Conservation (phyloP, 2,888 invertebrate species). For the Pterobdella sp. region DNA sequence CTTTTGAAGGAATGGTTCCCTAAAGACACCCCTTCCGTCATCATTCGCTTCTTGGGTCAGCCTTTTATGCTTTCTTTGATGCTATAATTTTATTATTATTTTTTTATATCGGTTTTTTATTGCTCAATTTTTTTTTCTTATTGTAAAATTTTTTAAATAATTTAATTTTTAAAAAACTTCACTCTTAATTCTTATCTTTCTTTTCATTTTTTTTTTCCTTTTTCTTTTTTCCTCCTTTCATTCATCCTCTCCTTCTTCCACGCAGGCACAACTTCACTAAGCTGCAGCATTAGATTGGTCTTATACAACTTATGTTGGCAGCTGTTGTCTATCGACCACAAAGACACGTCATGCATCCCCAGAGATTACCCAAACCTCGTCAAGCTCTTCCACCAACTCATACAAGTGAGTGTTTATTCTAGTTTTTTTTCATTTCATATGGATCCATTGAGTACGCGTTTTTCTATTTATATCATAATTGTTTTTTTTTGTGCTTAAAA, state of each 20-base stretch:
- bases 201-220: constrained; percentile 5
- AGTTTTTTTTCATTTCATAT: neutral
- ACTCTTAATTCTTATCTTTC: neutral
- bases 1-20: constrained; percentile 36
- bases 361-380: constrained; percentile 36
- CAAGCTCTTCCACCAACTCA: constrained; percentile 36
- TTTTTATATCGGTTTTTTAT: neutral
- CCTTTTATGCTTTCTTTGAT: neutral
- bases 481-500: neutral
- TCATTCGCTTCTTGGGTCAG: constrained; percentile 39
- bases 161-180: neutral
- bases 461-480: neutral
- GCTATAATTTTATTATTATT: neutral
- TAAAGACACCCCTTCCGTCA: constrained; percentile 31
- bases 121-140: neutral
- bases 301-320: constrained; percentile 39
- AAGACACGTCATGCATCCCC: constrained; percentile 34
- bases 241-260: neutral
- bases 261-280: constrained; percentile 39
- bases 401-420: constrained; percentile 32
- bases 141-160: neutral
- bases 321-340: constrained; percentile 33
- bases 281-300: constrained; percentile 37
- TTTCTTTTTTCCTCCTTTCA: neutral
- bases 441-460: too few species aligned